A percentile compares a stretch with the other conserved stretches of the same genome.
These are phyloP conservation scores for Muschampia plurimacula DNA, from an alignment of 2,888 invertebrate genomes.

Conservation along the genomic window DNA sequence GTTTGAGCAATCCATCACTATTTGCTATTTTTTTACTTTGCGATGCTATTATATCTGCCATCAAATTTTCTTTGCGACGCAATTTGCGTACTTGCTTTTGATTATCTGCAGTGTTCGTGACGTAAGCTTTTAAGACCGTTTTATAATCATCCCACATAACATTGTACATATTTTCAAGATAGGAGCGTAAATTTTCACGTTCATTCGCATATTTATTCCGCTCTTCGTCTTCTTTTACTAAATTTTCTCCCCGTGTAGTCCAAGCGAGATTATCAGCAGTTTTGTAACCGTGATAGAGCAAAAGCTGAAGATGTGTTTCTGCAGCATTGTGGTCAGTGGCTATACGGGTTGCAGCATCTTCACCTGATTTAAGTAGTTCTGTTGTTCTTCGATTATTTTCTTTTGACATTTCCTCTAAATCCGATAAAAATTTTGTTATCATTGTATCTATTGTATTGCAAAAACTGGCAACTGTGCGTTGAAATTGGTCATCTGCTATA, in stretches of 20 bases:
- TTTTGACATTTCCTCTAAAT: conserved; percentile 65
- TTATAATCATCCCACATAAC: conserved; percentile 75
- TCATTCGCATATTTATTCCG: conserved; percentile 62
- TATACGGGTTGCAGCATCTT: conserved; percentile 58
- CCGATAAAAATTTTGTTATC: conserved; percentile 77
- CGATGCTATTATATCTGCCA: conserved; percentile 77
- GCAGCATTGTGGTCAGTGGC: conserved; percentile 66
- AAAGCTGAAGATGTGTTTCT: conserved; percentile 73
- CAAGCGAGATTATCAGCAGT: conserved; percentile 68
- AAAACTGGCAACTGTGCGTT: conserved; percentile 87
- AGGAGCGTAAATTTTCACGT: conserved; percentile 69
- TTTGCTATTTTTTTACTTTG: conserved; percentile 75
- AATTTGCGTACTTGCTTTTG: conserved; percentile 73
- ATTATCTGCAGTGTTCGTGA: conserved; percentile 70
- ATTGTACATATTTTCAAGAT: conserved; percentile 70
- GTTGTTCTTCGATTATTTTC: conserved; percentile 63
- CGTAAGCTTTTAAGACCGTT: conserved; percentile 67
- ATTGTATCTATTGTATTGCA: conserved; percentile 87
- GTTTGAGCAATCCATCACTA: conserved; percentile 67
- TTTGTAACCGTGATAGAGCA: conserved; percentile 68
- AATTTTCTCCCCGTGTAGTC: conserved; percentile 72
- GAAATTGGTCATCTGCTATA: conserved; percentile 87
- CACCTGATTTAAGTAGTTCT: conserved; percentile 58
- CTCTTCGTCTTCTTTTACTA: conserved; percentile 78
- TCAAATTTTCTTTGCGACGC: conserved; percentile 72